These are phyloP conservation scores for Tiaroga cobitis DNA, from an alignment of 2,797 vertebrate genomes.

Conservation along the genomic window DNA sequence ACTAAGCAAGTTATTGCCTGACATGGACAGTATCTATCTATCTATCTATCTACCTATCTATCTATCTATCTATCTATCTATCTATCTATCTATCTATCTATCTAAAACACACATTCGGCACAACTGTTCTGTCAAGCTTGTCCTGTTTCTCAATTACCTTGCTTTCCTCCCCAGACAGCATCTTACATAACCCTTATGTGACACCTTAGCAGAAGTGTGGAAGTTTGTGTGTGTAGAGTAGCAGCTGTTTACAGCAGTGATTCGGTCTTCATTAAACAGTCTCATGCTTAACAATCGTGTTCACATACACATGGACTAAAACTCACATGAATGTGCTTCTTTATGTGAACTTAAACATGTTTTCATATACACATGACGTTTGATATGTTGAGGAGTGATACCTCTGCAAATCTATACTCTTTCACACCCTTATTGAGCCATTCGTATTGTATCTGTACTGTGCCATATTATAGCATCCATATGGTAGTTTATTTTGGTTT, in stretches of 20 bases:
- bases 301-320: neutral
- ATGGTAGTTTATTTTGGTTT: neutral
- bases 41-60: too few relatives aligned
- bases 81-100: neutral
- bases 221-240: constrained; percentile 30
- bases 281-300: neutral
- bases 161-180: neutral
- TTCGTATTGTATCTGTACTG: neutral
- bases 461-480: neutral
- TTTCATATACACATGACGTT: neutral
- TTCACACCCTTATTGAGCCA: neutral
- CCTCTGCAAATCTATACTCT: neutral
- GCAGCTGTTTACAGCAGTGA: constrained; percentile 11
- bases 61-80: too few relatives aligned
- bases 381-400: neutral
- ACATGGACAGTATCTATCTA: neutral
- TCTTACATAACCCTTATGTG: constrained; percentile 52
- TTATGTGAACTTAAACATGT: neutral
- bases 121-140: neutral
- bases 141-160: constrained; percentile 7
- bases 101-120: neutral
- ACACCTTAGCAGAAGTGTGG: constrained; percentile 22
- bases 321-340: neutral
- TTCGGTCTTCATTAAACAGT: neutral
- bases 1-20: constrained; percentile 38